A percentile compares a stretch with the other conserved stretches of the same genome.
phyloP scores from a whole-genome alignment of 2,888 invertebrate species.

The Caenorhabditis virilis region DNA sequence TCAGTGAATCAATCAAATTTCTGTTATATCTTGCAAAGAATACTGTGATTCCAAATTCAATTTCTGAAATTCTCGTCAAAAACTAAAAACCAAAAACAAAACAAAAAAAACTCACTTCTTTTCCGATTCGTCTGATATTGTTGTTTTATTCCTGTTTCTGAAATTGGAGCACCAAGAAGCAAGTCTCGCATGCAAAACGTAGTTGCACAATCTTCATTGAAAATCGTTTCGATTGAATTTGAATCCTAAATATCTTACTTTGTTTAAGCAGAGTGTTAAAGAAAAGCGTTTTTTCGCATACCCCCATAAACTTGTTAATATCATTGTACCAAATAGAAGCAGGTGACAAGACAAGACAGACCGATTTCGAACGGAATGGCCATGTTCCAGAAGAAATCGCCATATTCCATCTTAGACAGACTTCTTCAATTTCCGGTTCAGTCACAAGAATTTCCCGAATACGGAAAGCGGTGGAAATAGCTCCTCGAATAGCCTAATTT shows the following conservation, averaged over 20 bases:
- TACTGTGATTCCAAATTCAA: conserved; percentile 57
- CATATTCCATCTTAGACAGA: conserved; percentile 18
- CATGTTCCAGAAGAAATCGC: neutral
- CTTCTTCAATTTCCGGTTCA: conserved; percentile 30
- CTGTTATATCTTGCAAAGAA: conserved; percentile 41
- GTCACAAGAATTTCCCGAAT: conserved; percentile 22
- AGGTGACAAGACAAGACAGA: conserved; percentile 58
- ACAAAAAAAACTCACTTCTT: conserved; percentile 39
- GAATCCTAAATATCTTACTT: conserved; percentile 39
- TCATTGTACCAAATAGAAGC: conserved; percentile 57
- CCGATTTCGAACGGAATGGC: conserved; percentile 39
- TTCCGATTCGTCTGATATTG: conserved; percentile 61
- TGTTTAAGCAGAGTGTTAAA: too few species aligned
- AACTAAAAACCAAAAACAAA: neutral
- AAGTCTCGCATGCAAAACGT: conserved; percentile 59
- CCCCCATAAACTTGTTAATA: conserved; percentile 35
- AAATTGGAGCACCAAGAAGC: conserved; percentile 56
- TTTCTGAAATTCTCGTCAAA: conserved; percentile 34
- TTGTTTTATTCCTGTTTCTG: conserved; percentile 57
- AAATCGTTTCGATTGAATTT: conserved; percentile 52
- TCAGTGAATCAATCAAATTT: conserved; percentile 11
- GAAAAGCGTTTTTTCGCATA: conserved; percentile 1
- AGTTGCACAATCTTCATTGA: conserved; percentile 53
- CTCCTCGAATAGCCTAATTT: conserved; percentile 50
- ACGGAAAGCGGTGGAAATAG: conserved; percentile 46